Percentiles rank a stretch among this genome's conserved stretches.
Evolutionary conservation across 2,888 invertebrate species (phyloP).

Genomic region (Sinopyrophorus schimmeli): DNA sequence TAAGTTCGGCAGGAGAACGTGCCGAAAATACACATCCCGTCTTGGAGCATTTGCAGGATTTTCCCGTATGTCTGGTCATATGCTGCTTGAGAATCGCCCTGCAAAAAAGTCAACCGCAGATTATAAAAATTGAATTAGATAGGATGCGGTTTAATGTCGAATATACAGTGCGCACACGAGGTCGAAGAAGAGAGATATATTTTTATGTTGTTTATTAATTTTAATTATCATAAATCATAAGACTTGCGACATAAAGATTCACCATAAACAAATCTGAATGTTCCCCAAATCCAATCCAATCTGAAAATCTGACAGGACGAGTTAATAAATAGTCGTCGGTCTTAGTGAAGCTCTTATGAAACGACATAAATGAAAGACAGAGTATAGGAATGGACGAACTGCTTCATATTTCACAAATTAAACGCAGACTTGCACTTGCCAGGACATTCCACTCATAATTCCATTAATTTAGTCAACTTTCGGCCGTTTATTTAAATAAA

Average conservation of each 20-base stretch:
- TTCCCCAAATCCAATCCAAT: constrained; percentile 40
- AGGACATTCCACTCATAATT: constrained; percentile 35
- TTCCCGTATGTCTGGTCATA: constrained; percentile 61
- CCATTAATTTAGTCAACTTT: constrained; percentile 18
- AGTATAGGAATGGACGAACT: constrained; percentile 29
- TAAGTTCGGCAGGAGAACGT: constrained; percentile 60
- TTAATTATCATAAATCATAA: constrained; percentile 43
- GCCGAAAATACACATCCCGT: constrained; percentile 63
- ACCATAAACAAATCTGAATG: constrained; percentile 40
- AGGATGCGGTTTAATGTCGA: too few relatives aligned
- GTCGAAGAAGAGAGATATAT: constrained; percentile 27
- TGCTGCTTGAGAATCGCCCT: constrained; percentile 66
- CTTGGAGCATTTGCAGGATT: constrained; percentile 60
- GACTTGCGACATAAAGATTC: constrained; percentile 38
- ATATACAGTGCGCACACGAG: constrained; percentile 12
- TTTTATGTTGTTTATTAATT: constrained; percentile 37
- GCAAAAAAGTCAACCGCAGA: too few relatives aligned
- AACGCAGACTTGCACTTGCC: constrained; percentile 33
- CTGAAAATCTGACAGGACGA: constrained; percentile 40
- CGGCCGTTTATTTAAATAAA: too few relatives aligned
- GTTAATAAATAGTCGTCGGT: constrained; percentile 41
- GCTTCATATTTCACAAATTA: constrained; percentile 35
- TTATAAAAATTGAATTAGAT: too few relatives aligned
- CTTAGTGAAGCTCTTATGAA: constrained; percentile 32
- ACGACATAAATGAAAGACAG: constrained; percentile 32